Base-by-base conservation (phyloP, 2,113 vertebrate species). In the Nothobranchius furzeri region DNA sequence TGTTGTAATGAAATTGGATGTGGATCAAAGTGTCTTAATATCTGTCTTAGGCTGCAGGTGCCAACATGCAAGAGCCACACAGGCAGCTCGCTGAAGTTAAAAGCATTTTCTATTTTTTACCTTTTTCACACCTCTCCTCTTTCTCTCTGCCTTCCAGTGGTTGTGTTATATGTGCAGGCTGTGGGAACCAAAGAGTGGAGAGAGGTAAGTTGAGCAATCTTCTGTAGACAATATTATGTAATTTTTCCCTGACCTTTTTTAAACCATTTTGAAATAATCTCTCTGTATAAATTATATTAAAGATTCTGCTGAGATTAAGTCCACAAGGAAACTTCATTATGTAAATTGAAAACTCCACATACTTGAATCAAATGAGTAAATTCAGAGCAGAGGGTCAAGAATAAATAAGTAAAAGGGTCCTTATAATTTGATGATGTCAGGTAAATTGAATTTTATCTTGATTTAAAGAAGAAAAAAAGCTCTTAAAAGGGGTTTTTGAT, bases 111-210 rank as follows among this genome's bases (percentile, higher is more conserved):
- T 70, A 61, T 24, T 47, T 61, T 51, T 36, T n/a, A 15, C 72
- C 62, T 56, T 75, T 43, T 30, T 68, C 46, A 36, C 24, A 9
- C 60, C 51, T 49, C 36, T 83, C 48, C 68, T 76, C 78, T 57
- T 15, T 42, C 11, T 63, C 15, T 61, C 46, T 52, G 10, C 12
- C 61, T 61, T 54, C 8, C 88, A 95, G 95, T 96, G 87, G 95
- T 94, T 13, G 92, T 95, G 70, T 90, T 96, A 73, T 95, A 94
- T 40, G 57, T 93, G 60, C 95, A 96, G 77, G 92, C 86, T 43
- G 89, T 93, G 0, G 94, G 94, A 52, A 94, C 92, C 89, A 95
- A 92, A 59, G 95, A 95, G 78, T 95, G 95, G 95, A 92, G 94
- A 58, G 95, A 95, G 94, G 95, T 95, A 76, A 94, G 95, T 56